Evolutionary conservation across 2,113 vertebrate genomes (phyloP).

Genomic region (Trichomycterus rosablanca): DNA sequence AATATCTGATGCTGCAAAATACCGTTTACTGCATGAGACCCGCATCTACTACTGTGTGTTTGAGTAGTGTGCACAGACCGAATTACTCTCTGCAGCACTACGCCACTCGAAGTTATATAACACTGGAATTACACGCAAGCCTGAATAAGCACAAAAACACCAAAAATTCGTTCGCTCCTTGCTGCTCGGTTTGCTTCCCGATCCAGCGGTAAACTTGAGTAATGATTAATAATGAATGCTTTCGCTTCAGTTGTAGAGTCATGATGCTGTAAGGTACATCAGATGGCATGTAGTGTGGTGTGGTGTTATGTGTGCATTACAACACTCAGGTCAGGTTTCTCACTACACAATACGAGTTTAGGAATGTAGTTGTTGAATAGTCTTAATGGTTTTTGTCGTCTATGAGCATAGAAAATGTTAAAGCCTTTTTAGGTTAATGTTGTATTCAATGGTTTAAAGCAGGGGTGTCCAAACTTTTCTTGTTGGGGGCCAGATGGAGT

Average conservation of each 20-base stretch:
- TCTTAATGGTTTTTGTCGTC: background rate
- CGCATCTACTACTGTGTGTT: no score
- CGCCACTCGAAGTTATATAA: slow-evolving; percentile 54
- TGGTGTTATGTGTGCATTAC: slow-evolving; percentile 27
- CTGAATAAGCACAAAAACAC: background rate
- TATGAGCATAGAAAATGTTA: background rate
- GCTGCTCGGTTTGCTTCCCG: background rate
- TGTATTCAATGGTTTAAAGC: background rate
- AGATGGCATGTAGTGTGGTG: background rate
- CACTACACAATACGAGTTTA: background rate
- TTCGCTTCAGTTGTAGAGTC: background rate
- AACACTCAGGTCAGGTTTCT: slow-evolving; percentile 30
- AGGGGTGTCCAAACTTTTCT: no score
- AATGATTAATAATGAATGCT: background rate
- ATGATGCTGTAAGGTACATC: background rate
- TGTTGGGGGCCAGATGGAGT: no score
- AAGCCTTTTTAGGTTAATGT: background rate
- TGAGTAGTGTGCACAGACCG: background rate
- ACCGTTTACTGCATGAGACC: no score
- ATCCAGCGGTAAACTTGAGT: background rate
- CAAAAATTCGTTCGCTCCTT: background rate
- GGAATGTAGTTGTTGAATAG: background rate
- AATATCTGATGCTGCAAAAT: no score
- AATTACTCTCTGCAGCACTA: slow-evolving; percentile 19
- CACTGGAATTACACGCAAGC: slow-evolving; percentile 40